Conservation (phyloP, 2,888 invertebrate species). For the Aelia acuminata region DNA sequence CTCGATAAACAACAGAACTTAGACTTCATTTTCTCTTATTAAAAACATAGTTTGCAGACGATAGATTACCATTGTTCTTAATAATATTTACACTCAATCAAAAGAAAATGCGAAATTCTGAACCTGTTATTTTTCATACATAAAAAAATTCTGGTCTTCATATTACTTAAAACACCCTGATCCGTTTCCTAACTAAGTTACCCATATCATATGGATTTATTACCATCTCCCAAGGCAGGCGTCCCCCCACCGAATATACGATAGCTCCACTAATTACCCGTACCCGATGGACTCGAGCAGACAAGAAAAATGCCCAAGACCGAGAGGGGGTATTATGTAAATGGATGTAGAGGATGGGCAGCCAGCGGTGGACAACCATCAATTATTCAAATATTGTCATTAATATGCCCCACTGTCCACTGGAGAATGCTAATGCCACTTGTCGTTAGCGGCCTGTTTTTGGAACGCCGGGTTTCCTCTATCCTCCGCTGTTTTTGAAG, state of each 20-base stretch:
- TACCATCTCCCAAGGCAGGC: not conserved
- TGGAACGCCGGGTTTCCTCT: constrained; percentile 32
- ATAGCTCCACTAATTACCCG: constrained; percentile 42
- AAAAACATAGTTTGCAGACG: too few relatives aligned
- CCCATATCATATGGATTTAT: not conserved
- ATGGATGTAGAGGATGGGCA: constrained; percentile 46
- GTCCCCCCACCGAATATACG: constrained; percentile 6
- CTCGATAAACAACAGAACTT: too few relatives aligned
- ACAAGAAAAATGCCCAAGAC: constrained; percentile 31
- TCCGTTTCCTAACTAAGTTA: not conserved
- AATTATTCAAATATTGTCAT: constrained; percentile 65
- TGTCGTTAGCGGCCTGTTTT: constrained; percentile 53
- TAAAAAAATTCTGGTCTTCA: too few relatives aligned
- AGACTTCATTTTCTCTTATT: too few relatives aligned
- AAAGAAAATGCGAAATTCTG: too few relatives aligned
- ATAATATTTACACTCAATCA: too few relatives aligned
- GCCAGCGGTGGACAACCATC: constrained; percentile 61
- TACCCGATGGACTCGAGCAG: not conserved
- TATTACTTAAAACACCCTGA: not conserved
- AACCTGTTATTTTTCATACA: too few relatives aligned
- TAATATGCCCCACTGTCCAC: constrained; percentile 63
- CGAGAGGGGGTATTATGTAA: constrained; percentile 63
- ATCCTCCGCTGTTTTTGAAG: constrained; percentile 23
- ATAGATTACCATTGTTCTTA: too few relatives aligned
- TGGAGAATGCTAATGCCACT: constrained; percentile 63